phyloP scores from a whole-genome alignment of 1,140 invertebrate genomes.

The Drosophila trapezifrons region DNA sequence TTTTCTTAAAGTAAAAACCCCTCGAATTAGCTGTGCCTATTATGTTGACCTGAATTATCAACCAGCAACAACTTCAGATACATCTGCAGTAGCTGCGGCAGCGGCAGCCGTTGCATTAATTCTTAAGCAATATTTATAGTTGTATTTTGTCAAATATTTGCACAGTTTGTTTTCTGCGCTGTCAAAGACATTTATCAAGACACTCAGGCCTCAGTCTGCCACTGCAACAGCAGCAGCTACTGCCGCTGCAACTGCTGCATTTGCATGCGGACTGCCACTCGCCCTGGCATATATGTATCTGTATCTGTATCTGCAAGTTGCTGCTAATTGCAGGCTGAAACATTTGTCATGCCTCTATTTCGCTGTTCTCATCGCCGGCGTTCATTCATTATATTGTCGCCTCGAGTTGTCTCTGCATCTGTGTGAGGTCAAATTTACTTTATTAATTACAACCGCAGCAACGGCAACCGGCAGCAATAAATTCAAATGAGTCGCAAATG shows the following conservation, averaged over 20 bases:
- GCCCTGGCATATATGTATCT: background rate
- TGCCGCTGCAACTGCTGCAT: constrained; percentile 12
- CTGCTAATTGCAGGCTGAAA: constrained; percentile 72
- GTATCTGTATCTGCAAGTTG: constrained; percentile 25
- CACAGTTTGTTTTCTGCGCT: constrained; percentile 78
- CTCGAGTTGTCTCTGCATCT: constrained; percentile 49
- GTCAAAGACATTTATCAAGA: constrained; percentile 80
- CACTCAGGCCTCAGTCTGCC: constrained; percentile 40
- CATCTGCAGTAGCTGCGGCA: constrained; percentile 9
- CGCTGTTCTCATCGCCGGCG: constrained; percentile 44
- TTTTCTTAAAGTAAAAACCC: too few relatives aligned
- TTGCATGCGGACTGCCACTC: background rate
- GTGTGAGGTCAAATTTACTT: constrained; percentile 81
- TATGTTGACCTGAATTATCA: background rate
- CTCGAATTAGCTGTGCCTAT: background rate
- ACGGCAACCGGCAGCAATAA: constrained; percentile 52
- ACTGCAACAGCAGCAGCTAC: constrained; percentile 16
- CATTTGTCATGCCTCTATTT: constrained; percentile 75
- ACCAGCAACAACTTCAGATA: constrained; percentile 34
- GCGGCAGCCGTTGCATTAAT: constrained; percentile 67
- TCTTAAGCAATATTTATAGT: constrained; percentile 83
- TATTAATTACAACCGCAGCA: constrained; percentile 73
- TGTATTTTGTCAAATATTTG: constrained; percentile 83
- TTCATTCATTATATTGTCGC: constrained; percentile 82
- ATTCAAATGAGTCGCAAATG: constrained; percentile 72